Evolutionary conservation across 2,888 invertebrate genomes (phyloP), one percentile per base, ranked within the genome.

Genomic region (Caenorhabditis macrosperma): DNA sequence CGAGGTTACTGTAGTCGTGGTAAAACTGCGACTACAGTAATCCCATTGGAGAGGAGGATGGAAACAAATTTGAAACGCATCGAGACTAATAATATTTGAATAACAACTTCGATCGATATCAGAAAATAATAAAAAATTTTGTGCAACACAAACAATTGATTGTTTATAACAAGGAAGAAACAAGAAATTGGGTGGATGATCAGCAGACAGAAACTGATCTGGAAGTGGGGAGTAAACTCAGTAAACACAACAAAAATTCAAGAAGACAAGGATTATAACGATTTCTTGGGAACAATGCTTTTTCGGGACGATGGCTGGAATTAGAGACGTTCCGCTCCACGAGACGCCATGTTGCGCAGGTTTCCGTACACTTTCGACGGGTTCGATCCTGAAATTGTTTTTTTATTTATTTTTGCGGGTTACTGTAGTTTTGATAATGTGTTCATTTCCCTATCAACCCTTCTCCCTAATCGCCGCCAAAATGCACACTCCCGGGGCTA

Each of bases 361-460:
- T 95, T 96, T 6, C 98, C 98, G 91, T 97, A 98, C 1, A 99
- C 97, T 93, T 99, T 99, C 1, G 96, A 96, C 35, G 97, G 97
- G 38, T 97, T 97, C 75, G 96, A 95, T 24, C 97, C 93, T 92
- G 89, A 15, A 90, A 91, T 24, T 76, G 54, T 44, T n/a, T n/a
- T n/a, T n/a, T n/a, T n/a, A n/a, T n/a, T 38, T n/a, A 24, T 24
- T 50, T 50, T 12, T 24, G 9, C 28, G 30, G 17, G 17, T 7
- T 17, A n/a, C 26, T 41, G 26, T 1, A 41, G 60, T 24, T 41
- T n/a, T 41, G 2, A 1, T n/a, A n/a, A n/a, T 17, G 2, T 46
- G 28, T 35, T 50, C 7, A 10, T 20, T 59, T 26, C 57, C 17
- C 22, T 46, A 20, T 12, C 35, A n/a, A n/a, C 20, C 28, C 26